Conservation (phyloP, 2,888 invertebrate genomes). For the Actias luna region DNA sequence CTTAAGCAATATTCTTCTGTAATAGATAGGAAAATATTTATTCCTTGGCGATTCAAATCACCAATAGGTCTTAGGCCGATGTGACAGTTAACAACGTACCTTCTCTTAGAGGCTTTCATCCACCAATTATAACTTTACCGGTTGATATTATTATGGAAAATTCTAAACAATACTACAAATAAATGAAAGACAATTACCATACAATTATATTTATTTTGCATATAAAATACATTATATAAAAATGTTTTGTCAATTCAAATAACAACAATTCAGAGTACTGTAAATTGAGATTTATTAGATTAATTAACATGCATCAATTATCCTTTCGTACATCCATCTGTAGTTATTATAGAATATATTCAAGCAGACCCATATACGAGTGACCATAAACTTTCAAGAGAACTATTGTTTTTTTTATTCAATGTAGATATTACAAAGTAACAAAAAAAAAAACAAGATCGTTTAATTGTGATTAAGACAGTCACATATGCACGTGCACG, state of each 20-base stretch:
- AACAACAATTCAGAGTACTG: background rate
- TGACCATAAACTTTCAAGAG: background rate
- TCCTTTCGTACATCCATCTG: background rate
- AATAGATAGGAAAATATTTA: too few relatives aligned
- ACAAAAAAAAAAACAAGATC: too few relatives aligned
- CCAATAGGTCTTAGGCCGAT: too few relatives aligned
- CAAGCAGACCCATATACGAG: background rate
- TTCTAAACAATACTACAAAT: background rate
- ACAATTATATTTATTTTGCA: constrained; percentile 42
- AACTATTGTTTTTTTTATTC: background rate
- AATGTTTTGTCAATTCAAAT: constrained; percentile 41
- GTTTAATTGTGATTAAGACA: background rate
- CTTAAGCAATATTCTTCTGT: too few relatives aligned
- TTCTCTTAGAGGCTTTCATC: too few relatives aligned
- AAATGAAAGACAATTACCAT: constrained; percentile 21
- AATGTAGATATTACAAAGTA: background rate
- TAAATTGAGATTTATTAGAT: background rate
- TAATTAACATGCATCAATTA: background rate
- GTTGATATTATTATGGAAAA: too few relatives aligned
- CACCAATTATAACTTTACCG: too few relatives aligned
- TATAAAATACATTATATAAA: constrained; percentile 54
- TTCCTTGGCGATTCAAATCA: too few relatives aligned
- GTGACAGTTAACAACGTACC: too few relatives aligned
- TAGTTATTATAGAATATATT: background rate
- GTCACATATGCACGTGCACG: background rate